Evolutionary conservation across 2,888 invertebrate species (phyloP).

Genomic region (Apodemia mormo): DNA sequence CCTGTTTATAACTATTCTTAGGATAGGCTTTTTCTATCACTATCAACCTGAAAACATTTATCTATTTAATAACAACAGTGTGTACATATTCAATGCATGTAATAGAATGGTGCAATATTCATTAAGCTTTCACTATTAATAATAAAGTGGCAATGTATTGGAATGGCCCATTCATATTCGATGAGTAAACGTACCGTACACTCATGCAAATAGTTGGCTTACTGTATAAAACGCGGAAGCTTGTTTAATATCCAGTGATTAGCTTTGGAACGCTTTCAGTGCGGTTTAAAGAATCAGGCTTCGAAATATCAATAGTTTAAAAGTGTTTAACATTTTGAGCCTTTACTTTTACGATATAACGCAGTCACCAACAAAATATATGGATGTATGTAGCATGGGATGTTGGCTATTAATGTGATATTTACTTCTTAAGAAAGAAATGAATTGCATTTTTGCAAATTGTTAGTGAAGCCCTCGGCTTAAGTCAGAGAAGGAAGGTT

Average conservation of each 20-base stretch:
- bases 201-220: conserved; percentile 22
- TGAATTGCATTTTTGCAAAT: no score
- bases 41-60: neutral
- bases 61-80: neutral
- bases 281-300: neutral
- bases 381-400: no score
- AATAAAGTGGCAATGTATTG: conserved; percentile 25
- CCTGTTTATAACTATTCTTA: no score
- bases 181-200: conserved; percentile 20
- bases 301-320: neutral
- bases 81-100: neutral
- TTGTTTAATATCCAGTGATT: conserved; percentile 15
- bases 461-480: no score
- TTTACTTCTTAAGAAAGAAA: no score
- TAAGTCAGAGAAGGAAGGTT: no score
- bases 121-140: conserved; percentile 20
- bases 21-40: no score
- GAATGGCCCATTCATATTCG: conserved; percentile 20
- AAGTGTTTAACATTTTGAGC: neutral
- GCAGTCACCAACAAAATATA: no score
- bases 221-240: conserved; percentile 20
- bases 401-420: no score
- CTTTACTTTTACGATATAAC: neutral
- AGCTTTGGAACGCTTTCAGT: neutral
- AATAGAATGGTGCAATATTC: conserved; percentile 18